Percentiles rank a stretch among this genome's conserved stretches.
These are phyloP conservation scores for Hafferia zeledoni DNA, from an alignment of 2,797 vertebrate genomes.

Conservation along the genomic window DNA sequence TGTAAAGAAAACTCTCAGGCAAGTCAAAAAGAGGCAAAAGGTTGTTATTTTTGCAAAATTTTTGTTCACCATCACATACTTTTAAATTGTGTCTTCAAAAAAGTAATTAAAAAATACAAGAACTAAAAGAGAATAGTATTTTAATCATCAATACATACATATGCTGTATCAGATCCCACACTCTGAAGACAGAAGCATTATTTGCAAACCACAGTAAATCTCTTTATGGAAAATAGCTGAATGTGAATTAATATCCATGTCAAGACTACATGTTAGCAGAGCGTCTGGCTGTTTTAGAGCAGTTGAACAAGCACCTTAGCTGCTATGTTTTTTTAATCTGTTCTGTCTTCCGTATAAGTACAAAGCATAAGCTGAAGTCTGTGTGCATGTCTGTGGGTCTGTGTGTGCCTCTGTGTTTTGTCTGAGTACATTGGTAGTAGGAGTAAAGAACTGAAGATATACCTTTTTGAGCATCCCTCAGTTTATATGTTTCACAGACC, in stretches of 20 bases:
- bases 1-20: not conserved
- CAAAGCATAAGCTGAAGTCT: not conserved
- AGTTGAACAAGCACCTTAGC: not conserved
- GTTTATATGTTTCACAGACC: not conserved
- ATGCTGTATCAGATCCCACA: not conserved
- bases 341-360: not conserved
- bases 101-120: not conserved
- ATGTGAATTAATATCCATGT: not conserved
- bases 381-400: not conserved
- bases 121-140: not conserved
- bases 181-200: not conserved
- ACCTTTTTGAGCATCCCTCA: not conserved
- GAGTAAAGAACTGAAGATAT: not conserved
- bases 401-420: not conserved
- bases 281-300: not conserved
- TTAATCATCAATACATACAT: not conserved
- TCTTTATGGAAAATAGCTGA: not conserved
- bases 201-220: not conserved
- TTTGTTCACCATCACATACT: not conserved
- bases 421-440: not conserved
- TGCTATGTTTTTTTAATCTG: not conserved
- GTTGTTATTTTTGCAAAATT: not conserved
- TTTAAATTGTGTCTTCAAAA: slow-evolving; percentile 5
- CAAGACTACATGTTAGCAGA: not conserved
- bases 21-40: not conserved